Percentiles rank a stretch among this genome's conserved stretches.
Conservation (phyloP, 2,888 invertebrate species). For the Petrophora chlorosata region DNA sequence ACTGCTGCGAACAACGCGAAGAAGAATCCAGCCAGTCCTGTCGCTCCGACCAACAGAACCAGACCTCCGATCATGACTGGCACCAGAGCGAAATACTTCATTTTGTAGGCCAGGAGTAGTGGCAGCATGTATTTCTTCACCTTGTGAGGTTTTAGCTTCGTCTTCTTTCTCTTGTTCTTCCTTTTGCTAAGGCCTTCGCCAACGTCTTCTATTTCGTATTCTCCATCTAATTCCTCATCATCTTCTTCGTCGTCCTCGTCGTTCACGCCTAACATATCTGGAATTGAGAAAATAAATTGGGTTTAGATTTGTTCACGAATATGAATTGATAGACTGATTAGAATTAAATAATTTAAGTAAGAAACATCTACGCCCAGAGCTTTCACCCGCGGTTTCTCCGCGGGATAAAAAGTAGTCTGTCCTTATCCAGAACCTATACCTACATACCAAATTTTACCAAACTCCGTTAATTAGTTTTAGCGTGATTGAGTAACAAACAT, state of each 20-base stretch:
- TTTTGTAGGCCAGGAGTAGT: slow-evolving; percentile 90
- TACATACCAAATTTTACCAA: too few species aligned
- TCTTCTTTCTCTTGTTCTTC: slow-evolving; percentile 43
- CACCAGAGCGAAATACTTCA: slow-evolving; percentile 91
- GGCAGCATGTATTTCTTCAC: slow-evolving; percentile 89
- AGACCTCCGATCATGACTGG: slow-evolving; percentile 90
- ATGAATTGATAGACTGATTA: too few species aligned
- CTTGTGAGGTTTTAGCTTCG: slow-evolving; percentile 79
- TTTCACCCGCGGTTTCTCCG: too few species aligned
- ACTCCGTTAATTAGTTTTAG: too few species aligned
- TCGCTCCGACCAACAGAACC: slow-evolving; percentile 89
- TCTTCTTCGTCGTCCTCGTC: slow-evolving; percentile 63
- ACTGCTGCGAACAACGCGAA: slow-evolving; percentile 93
- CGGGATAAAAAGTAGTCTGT: too few species aligned
- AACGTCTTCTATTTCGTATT: slow-evolving; percentile 29
- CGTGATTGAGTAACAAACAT: too few species aligned
- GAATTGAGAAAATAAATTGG: slow-evolving; percentile 43
- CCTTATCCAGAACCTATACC: too few species aligned
- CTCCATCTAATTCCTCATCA: slow-evolving; percentile 56
- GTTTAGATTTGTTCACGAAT: too few species aligned
- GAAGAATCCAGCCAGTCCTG: slow-evolving; percentile 93
- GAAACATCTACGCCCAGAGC: too few species aligned
- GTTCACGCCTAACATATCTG: slow-evolving; percentile 71
- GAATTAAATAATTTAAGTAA: too few species aligned
- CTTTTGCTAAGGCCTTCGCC: slow-evolving; percentile 39